Evolutionary conservation across 2,113 vertebrate species (phyloP), one percentile per base, ranked within the genome.

Genomic region (Atractosteus spatula): DNA sequence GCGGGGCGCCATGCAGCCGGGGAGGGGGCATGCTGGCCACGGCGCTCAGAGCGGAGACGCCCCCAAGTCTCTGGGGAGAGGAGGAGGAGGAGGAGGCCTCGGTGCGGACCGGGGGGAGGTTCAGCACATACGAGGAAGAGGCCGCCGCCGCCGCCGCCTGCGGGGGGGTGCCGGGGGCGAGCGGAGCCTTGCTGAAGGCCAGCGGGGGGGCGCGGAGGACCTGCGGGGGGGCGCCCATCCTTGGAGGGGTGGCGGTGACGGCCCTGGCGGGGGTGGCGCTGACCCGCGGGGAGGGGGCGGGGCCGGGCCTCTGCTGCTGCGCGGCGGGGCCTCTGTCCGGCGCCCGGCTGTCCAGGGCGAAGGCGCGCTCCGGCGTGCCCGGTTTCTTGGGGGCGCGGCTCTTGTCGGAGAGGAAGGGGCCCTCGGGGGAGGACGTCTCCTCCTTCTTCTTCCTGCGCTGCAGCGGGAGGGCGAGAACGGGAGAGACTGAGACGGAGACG

Each of bases 221-320:
- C 17, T 72, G 54, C 10, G 76, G 68, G 54, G 68, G 65, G 44
- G 63, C 16, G 14, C 47, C 41, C 3, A 3, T n/a, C 12, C 5
- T 62, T 65, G n/a, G 73, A 61, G 3, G 16, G 41, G 7, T 14
- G 55, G 8, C 13, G 2, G 17, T 62, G n/a, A 5, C 47, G 5
- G 5, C 10, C 47, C 10, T 10, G 47, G 47, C 1, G 47, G 47
- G 5, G 47, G 29, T 29, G 29, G 29, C 29, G 29, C 29, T 29
- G 29, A 29, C 29, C 29, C 29, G 29, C 29, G 29, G 29, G 29
- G 29, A 29, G 29, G 29, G 29, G 29, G 29, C 77, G 79, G 69
- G 82, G 80, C 68, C 72, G 11, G 17, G 87, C 84, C 71, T 84
- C 86, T 0, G 85, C 83, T 89, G 41, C 76, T 0, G 85, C 80